A percentile compares a stretch with the other conserved stretches of the same genome.
phyloP scores from a whole-genome alignment of 2,113 vertebrate genomes.

The Ammodytes marinus region DNA sequence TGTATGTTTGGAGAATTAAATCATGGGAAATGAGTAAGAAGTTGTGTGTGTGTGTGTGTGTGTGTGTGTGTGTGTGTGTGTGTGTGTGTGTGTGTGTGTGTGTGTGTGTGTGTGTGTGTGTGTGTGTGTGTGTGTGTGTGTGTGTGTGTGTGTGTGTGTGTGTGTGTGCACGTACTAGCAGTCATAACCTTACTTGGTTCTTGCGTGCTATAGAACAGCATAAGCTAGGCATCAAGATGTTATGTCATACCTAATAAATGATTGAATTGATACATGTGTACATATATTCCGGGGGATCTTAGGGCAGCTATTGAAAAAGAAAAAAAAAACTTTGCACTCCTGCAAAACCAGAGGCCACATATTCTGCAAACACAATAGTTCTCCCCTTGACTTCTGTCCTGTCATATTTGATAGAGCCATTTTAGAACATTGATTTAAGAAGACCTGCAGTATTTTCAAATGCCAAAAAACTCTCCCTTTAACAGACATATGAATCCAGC shows the following conservation, averaged over 20 bases:
- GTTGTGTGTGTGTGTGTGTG: neutral
- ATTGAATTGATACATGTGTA: neutral
- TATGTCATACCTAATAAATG: neutral
- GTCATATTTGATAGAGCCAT: neutral
- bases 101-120: neutral
- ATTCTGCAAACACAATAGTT: neutral
- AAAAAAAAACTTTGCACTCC: neutral
- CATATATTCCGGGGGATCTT: neutral
- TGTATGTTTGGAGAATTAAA: neutral
- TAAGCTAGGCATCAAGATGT: neutral
- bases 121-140: neutral
- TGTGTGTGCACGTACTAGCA: neutral
- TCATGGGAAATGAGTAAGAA: neutral
- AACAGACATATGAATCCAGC: neutral
- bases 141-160: neutral
- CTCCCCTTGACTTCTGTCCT: neutral
- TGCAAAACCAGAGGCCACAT: neutral
- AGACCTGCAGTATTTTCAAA: neutral
- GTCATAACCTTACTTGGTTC: neutral
- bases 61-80: neutral
- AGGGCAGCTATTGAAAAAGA: neutral
- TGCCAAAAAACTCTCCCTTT: neutral
- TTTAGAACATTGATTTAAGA: neutral
- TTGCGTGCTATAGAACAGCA: neutral
- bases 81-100: neutral